A percentile compares a stretch with the other conserved stretches of the same genome.
Conservation (phyloP, 2,113 vertebrate genomes). For the Euleptes europaea region DNA sequence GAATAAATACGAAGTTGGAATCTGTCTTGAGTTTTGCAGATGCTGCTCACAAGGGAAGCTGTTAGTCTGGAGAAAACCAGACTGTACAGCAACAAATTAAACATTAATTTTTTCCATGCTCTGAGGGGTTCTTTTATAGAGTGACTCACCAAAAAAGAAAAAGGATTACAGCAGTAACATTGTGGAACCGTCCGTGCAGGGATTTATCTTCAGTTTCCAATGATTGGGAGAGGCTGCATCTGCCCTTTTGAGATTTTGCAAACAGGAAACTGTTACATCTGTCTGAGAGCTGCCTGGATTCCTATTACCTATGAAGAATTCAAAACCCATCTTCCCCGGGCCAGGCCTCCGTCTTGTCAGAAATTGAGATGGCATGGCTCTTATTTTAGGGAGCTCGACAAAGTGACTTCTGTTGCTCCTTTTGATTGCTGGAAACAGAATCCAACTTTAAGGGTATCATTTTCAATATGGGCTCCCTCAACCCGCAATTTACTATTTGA, state of each 20-base stretch:
- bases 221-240: neutral
- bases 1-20: conserved; percentile 35
- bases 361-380: conserved; percentile 7
- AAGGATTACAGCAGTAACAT: neutral
- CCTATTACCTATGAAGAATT: conserved; percentile 30
- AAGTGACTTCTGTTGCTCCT: conserved; percentile 26
- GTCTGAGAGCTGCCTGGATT: conserved; percentile 19
- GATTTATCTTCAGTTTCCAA: conserved; percentile 9
- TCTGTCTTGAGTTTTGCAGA: conserved; percentile 49
- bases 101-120: conserved; percentile 43
- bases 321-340: conserved; percentile 2
- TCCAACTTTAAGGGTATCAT: neutral
- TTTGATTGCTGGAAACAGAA: neutral
- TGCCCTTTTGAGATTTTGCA: neutral
- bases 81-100: conserved; percentile 21
- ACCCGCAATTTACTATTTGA: neutral
- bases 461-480: neutral
- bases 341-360: conserved; percentile 1
- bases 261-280: neutral
- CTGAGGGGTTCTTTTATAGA: conserved; percentile 24
- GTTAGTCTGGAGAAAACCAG: conserved; percentile 42
- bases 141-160: neutral
- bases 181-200: neutral
- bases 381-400: neutral
- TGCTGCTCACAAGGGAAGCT: conserved; percentile 44